These are phyloP conservation scores for Rosalia funebris DNA, from an alignment of 2,888 invertebrate species.

Conservation along the genomic window DNA sequence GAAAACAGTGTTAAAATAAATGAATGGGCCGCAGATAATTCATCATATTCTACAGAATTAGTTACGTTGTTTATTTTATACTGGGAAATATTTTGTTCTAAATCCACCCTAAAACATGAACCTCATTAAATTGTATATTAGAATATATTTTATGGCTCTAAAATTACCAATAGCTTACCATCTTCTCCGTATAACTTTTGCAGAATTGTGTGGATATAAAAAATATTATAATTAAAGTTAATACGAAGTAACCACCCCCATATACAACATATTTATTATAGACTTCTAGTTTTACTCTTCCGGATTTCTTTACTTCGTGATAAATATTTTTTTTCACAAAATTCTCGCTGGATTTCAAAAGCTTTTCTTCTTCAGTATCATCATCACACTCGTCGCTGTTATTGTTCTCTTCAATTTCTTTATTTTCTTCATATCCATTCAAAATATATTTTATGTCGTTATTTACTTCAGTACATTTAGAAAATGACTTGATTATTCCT, in stretches of 20 bases:
- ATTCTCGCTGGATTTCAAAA: constrained; percentile 14
- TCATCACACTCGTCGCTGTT: constrained; percentile 25
- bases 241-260: constrained; percentile 48
- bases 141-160: neutral
- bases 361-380: constrained; percentile 27
- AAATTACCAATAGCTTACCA: constrained; percentile 50
- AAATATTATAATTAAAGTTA: constrained; percentile 41
- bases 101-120: constrained; percentile 35
- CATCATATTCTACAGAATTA: constrained; percentile 13
- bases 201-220: constrained; percentile 47
- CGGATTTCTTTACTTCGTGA: constrained; percentile 45
- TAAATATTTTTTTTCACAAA: constrained; percentile 38
- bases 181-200: constrained; percentile 47
- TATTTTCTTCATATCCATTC: neutral
- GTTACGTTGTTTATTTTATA: constrained; percentile 23
- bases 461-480: constrained; percentile 22
- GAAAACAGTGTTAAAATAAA: constrained; percentile 31
- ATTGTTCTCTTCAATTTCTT: constrained; percentile 15
- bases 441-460: constrained; percentile 6
- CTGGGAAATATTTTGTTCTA: constrained; percentile 31
- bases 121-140: neutral
- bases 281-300: constrained; percentile 45
- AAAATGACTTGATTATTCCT: constrained; percentile 33
- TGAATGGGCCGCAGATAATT: constrained; percentile 7
- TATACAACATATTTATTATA: constrained; percentile 50